Conservation (phyloP, 2,888 invertebrate species). For the Apodemia zela region DNA sequence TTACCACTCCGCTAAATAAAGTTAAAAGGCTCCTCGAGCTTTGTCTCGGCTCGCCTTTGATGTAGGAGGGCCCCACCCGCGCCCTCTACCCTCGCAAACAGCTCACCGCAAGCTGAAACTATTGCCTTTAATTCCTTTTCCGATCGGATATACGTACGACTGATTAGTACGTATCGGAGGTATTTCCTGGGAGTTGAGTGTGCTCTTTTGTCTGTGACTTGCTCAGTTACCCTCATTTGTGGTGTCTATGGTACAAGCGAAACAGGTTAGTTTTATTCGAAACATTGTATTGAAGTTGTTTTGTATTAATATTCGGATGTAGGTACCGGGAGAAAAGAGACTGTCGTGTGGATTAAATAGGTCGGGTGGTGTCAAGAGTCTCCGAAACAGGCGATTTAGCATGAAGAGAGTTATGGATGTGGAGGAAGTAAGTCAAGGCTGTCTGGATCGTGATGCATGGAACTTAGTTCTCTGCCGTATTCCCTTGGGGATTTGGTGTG, state of each 20-base stretch:
- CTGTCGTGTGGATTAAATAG: no score
- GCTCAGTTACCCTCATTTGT: background rate
- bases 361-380: no score
- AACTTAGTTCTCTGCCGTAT: no score
- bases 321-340: no score
- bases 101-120: constrained; percentile 76
- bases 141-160: constrained; percentile 66
- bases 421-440: no score
- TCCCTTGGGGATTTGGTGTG: no score
- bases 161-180: constrained; percentile 69
- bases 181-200: constrained; percentile 62
- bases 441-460: no score
- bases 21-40: constrained; percentile 79
- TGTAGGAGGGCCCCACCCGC: constrained; percentile 47
- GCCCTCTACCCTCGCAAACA: constrained; percentile 56
- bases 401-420: no score
- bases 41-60: constrained; percentile 79
- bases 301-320: no score
- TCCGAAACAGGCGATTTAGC: no score
- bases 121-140: constrained; percentile 76
- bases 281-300: background rate
- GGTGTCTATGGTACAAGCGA: background rate
- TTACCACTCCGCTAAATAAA: constrained; percentile 81
- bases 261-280: background rate
- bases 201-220: constrained; percentile 52